These are phyloP conservation scores for Callyntrura guangdongensis DNA, from an alignment of 2,888 invertebrate genomes.

Conservation along the genomic window DNA sequence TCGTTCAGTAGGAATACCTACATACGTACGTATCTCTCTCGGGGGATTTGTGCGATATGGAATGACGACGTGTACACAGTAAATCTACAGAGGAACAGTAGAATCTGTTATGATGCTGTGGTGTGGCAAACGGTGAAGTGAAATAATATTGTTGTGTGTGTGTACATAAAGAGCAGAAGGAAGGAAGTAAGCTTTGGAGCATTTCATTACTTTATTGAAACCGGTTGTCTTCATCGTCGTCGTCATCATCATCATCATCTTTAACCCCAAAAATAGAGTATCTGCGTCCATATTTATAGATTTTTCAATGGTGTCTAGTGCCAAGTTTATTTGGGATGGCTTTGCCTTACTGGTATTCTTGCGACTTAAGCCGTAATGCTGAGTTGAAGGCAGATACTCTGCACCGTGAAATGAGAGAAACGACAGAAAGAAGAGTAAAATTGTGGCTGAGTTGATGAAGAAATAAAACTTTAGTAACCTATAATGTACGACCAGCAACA, in stretches of 20 bases:
- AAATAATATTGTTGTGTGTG: slow-evolving; percentile 25
- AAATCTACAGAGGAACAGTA: background rate
- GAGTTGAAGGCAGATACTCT: background rate
- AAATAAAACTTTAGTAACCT: background rate
- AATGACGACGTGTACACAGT: slow-evolving; percentile 12
- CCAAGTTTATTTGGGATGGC: slow-evolving; percentile 80
- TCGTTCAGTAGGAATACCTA: background rate
- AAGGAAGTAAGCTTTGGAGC: slow-evolving; percentile 36
- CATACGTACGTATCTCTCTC: background rate
- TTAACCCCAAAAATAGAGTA: slow-evolving; percentile 82
- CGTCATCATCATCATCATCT: slow-evolving; percentile 77
- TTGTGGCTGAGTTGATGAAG: background rate
- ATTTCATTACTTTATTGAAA: slow-evolving; percentile 43
- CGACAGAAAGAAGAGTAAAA: background rate
- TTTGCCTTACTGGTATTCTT: slow-evolving; percentile 63
- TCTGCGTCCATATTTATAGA: slow-evolving; percentile 82
- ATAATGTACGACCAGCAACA: too few species aligned
- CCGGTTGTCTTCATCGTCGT: slow-evolving; percentile 61
- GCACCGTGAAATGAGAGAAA: background rate
- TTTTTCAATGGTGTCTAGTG: slow-evolving; percentile 74
- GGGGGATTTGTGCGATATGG: background rate
- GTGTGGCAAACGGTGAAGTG: slow-evolving; percentile 5
- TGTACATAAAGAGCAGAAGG: background rate
- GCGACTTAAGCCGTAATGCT: slow-evolving; percentile 6
- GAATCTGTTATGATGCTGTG: slow-evolving; percentile 20